These are phyloP conservation scores for Aphelenchoides besseyi DNA, from an alignment of 1,140 invertebrate genomes.

Conservation along the genomic window DNA sequence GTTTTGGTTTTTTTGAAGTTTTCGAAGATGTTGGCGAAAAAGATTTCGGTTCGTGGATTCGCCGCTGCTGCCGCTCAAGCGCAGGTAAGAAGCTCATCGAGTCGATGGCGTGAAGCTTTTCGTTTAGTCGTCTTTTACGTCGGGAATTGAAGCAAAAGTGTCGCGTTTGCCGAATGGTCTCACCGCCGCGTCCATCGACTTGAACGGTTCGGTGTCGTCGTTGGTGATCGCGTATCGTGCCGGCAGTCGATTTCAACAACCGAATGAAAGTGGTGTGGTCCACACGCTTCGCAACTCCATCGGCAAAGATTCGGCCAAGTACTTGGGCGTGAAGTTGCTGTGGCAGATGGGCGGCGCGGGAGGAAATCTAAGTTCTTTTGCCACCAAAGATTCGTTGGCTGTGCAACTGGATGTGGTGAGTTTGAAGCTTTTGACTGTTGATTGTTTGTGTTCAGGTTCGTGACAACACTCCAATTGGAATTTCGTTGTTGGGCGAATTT, in stretches of 20 bases:
- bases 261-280: constrained; percentile 54
- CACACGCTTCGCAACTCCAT: constrained; percentile 55
- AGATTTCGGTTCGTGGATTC: constrained; percentile 3
- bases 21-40: constrained; percentile 7
- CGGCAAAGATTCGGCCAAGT: constrained; percentile 54
- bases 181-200: constrained; percentile 54
- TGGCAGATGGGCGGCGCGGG: constrained; percentile 53
- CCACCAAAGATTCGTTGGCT: constrained; percentile 49
- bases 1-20: background rate
- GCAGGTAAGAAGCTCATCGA: background rate
- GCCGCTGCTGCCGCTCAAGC: constrained; percentile 6
- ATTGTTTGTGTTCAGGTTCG: constrained; percentile 39
- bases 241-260: constrained; percentile 54
- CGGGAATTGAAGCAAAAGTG: constrained; percentile 43
- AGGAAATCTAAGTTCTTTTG: constrained; percentile 31
- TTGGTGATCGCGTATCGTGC: constrained; percentile 59
- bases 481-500: constrained; percentile 58
- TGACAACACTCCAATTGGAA: constrained; percentile 44
- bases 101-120: background rate
- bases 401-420: constrained; percentile 50
- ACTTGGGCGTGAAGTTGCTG: constrained; percentile 51
- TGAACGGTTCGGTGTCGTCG: constrained; percentile 49
- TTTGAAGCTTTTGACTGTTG: constrained; percentile 13
- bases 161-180: constrained; percentile 50
- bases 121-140: constrained; percentile 5